Evolutionary conservation across 2,797 vertebrate species (phyloP), one percentile per base, ranked within the genome.

Genomic region (Siniperca undulata): DNA sequence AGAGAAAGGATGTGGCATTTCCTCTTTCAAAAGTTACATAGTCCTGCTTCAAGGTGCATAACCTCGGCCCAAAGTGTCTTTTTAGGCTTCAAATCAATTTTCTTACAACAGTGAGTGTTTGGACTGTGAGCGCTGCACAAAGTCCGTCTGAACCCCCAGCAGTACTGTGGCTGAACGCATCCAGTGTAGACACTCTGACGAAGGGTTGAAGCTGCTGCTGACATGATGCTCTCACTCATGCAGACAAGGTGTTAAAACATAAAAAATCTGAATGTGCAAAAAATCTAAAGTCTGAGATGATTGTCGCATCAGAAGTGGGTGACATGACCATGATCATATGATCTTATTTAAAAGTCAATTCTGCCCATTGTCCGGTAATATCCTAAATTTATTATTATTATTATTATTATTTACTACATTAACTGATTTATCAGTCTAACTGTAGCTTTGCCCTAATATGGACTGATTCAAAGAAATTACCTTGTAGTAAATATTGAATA

Each of bases 401-500:
- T 79, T 40, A 38, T 79, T 67, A 27, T 27, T 40, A 38, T 79
- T 67, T 36, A 40, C 19, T 11, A 16, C 22, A 9, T 76, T 14
- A 4, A 27, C 14, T 24, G 2, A 24, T 81, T 27, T 4, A 60
- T 59, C 30, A 36, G 34, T 68, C 22, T n/a, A 40, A n/a, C 36
- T 67, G n/a, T 61, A 68, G 74, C 60, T 77, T 70, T 27, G 14
- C 20, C 52, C 34, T 44, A 1, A 59, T 52, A 2, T 82, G 34
- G 38, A 55, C 16, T 27, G 3, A 70, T 61, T 73, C 50, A 46
- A 59, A 71, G 58, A 68, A 69, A 34, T 1, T 0, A 61, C 34
- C 40, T 42, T 46, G 56, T 44, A 69, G 74, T 83, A 59, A 16
- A 86, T 81, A 71, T 62, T 83, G 5, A 65, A 83, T 81, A 82